Percentiles rank a stretch among this genome's conserved stretches.
These are phyloP conservation scores for Falco biarmicus DNA, from an alignment of 2,797 vertebrate genomes.

Conservation along the genomic window DNA sequence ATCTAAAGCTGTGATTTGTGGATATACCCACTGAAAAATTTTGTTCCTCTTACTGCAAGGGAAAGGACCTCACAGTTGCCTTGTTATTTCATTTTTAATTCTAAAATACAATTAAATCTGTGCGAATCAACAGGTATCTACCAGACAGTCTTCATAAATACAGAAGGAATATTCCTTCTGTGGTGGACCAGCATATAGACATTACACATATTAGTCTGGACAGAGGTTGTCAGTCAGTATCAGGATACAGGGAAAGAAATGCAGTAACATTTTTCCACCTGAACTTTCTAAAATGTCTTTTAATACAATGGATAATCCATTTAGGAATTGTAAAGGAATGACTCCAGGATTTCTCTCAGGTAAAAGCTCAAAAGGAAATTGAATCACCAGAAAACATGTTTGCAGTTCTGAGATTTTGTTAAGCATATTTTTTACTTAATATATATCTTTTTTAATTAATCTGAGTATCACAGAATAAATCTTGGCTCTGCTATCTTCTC, in stretches of 20 bases:
- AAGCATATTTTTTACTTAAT: not conserved
- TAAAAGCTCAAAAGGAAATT: not conserved
- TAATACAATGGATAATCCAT: not conserved
- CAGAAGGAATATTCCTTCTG: not conserved
- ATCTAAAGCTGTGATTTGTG: not conserved
- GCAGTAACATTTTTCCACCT: not conserved
- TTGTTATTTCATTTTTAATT: not conserved
- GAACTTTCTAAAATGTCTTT: not conserved
- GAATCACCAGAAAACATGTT: not conserved
- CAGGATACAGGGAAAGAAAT: not conserved
- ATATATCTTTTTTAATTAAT: not conserved
- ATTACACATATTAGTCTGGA: not conserved
- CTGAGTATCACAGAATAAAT: not conserved
- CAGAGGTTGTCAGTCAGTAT: not conserved
- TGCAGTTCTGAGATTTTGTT: not conserved
- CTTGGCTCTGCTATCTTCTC: not conserved
- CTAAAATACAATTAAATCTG: not conserved
- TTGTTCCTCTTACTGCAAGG: not conserved
- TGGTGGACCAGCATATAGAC: rapidly evolving
- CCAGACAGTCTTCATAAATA: not conserved
- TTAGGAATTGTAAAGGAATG: not conserved
- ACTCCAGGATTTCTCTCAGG: not conserved
- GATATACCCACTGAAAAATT: not conserved
- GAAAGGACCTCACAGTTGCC: not conserved
- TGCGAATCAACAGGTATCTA: not conserved